phyloP scores from a whole-genome alignment of 2,113 vertebrate species.

The Myxocyprinus asiaticus region DNA sequence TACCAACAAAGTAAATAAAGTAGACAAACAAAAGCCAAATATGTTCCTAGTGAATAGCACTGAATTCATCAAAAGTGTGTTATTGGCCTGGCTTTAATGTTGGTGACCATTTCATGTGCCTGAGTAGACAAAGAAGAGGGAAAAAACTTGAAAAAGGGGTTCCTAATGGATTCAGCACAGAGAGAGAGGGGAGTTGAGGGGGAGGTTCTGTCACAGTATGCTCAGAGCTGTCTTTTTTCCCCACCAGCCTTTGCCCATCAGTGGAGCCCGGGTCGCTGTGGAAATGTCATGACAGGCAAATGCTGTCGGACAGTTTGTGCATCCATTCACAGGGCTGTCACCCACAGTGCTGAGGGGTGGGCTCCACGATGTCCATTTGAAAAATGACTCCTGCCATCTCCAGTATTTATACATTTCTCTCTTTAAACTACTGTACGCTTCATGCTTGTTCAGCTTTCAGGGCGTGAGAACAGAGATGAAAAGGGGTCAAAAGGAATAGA shows the following conservation, averaged over 20 bases:
- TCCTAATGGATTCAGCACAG: conserved; percentile 50
- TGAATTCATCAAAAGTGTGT: conserved; percentile 57
- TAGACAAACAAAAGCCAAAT: conserved; percentile 39
- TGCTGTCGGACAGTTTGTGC: conserved; percentile 53
- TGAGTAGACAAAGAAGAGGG: conserved; percentile 45
- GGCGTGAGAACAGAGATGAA: conserved; percentile 9
- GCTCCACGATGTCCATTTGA: conserved; percentile 30
- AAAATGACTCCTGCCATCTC: conserved; percentile 43
- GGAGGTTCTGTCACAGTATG: conserved; percentile 43
- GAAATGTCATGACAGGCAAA: conserved; percentile 59
- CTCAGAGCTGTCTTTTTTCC: conserved; percentile 47
- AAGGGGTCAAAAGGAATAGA: not conserved
- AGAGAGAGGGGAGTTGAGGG: conserved; percentile 22
- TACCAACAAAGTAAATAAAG: conserved; percentile 35
- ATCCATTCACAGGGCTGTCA: conserved; percentile 48
- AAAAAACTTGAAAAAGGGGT: conserved; percentile 42
- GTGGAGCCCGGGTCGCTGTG: conserved; percentile 76
- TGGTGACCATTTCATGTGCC: conserved; percentile 53
- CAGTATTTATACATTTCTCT: conserved; percentile 42
- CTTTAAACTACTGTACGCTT: not conserved
- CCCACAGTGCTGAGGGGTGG: conserved; percentile 45
- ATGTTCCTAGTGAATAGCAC: conserved; percentile 47
- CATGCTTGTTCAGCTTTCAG: conserved; percentile 12
- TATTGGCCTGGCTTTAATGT: conserved; percentile 47
- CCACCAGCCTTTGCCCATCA: conserved; percentile 54